phyloP scores from a whole-genome alignment of 2,888 invertebrate species.

The Athripsodes cinereus region DNA sequence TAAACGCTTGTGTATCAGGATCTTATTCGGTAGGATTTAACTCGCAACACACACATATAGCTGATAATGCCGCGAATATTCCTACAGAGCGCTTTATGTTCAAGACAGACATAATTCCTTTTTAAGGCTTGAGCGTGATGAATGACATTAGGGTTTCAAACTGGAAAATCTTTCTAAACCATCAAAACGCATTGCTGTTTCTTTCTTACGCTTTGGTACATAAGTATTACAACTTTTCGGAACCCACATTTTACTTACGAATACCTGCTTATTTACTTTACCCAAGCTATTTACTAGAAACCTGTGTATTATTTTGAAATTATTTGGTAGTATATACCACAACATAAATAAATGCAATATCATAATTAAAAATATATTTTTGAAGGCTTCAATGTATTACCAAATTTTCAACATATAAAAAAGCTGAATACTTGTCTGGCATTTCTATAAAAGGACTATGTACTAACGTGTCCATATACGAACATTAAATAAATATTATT shows the following conservation, averaged over 20 bases:
- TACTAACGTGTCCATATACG: background rate
- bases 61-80: constrained; percentile 3
- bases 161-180: background rate
- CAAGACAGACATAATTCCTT: constrained; percentile 25
- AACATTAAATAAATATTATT: background rate
- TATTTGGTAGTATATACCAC: no score
- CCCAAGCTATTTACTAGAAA: no score
- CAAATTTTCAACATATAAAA: no score
- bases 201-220: no score
- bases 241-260: no score
- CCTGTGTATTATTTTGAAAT: no score
- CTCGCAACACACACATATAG: background rate
- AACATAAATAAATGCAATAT: no score
- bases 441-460: background rate
- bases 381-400: no score
- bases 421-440: background rate
- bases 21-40: constrained; percentile 8
- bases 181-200: no score
- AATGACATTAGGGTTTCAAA: constrained; percentile 17
- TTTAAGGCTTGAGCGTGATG: constrained; percentile 23
- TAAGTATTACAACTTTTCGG: no score
- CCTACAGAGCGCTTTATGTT: constrained; percentile 17
- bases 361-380: no score
- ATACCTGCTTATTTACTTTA: no score
- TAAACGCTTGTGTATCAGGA: constrained; percentile 21